A percentile compares a stretch with the other conserved stretches of the same genome.
These are phyloP conservation scores for Tachysurus vachellii DNA, from an alignment of 2,113 vertebrate species.

Conservation along the genomic window DNA sequence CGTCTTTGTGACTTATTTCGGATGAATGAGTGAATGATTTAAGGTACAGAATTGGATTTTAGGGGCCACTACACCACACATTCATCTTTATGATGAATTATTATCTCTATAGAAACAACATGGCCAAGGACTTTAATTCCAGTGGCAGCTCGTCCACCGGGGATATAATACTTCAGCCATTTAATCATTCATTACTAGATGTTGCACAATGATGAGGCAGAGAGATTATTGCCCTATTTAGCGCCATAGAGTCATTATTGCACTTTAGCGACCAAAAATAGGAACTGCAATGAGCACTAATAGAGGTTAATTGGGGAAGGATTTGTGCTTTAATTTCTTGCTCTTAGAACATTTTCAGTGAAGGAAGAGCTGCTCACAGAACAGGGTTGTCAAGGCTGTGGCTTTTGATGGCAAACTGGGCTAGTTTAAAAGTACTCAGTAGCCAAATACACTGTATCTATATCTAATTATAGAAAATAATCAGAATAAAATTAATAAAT, in stretches of 20 bases:
- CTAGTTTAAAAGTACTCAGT: not conserved
- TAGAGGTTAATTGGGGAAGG: not conserved
- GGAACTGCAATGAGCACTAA: not conserved
- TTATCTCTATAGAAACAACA: not conserved
- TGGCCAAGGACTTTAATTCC: not conserved
- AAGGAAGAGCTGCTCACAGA: not conserved
- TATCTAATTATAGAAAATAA: not conserved
- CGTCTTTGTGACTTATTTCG: not conserved
- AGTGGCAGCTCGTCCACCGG: not conserved
- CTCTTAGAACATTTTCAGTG: not conserved
- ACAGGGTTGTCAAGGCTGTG: not conserved
- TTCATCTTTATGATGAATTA: not conserved
- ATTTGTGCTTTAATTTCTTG: not conserved
- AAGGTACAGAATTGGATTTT: not conserved
- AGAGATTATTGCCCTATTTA: not conserved
- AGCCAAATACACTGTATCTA: not conserved
- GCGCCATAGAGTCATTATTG: not conserved
- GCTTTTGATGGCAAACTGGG: not conserved
- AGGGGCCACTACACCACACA: not conserved
- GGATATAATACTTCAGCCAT: not conserved
- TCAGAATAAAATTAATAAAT: not conserved
- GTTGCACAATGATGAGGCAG: not conserved
- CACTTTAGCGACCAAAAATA: not conserved
- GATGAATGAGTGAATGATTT: not conserved
- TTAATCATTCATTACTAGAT: not conserved